Evolutionary conservation across 2,797 vertebrate genomes (phyloP).

Genomic region (Tenualosa thibaudeaui): DNA sequence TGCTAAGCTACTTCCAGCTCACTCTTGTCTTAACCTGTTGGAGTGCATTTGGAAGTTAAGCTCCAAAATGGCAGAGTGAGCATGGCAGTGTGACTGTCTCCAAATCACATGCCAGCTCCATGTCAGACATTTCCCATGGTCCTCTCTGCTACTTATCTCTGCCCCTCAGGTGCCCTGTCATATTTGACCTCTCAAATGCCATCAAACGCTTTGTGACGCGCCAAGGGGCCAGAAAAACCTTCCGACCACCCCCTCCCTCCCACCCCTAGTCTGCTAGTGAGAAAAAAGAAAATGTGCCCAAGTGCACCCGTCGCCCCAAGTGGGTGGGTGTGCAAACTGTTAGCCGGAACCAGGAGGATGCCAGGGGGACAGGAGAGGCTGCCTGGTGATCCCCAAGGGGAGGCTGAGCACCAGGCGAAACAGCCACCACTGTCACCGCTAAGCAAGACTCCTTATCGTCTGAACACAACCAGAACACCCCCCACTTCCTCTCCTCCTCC

Average conservation of each 20-base stretch:
- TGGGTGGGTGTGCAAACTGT: neutral
- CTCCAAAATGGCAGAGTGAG: neutral
- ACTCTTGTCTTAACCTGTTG: neutral
- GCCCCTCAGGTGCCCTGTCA: conserved; percentile 41
- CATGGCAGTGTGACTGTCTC: neutral
- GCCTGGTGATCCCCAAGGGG: neutral
- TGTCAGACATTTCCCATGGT: neutral
- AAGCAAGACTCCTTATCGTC: conserved; percentile 9
- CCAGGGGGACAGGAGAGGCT: neutral
- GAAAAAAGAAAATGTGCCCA: neutral
- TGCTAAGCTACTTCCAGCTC: neutral
- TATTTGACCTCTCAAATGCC: conserved; percentile 51
- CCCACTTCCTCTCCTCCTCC: neutral
- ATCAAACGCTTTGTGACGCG: neutral
- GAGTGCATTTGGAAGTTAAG: neutral
- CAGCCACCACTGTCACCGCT: neutral
- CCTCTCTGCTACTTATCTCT: conserved; percentile 39
- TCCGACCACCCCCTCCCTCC: neutral
- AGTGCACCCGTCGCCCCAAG: neutral
- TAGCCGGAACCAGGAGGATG: neutral
- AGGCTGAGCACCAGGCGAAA: neutral
- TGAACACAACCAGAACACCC: neutral
- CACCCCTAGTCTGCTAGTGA: neutral
- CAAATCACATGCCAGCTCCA: neutral
- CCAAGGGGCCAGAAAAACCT: neutral